A percentile compares a stretch with the other conserved stretches of the same genome.
phyloP scores from a whole-genome alignment of 1,140 invertebrate species.

The Drosophila eugracilis region DNA sequence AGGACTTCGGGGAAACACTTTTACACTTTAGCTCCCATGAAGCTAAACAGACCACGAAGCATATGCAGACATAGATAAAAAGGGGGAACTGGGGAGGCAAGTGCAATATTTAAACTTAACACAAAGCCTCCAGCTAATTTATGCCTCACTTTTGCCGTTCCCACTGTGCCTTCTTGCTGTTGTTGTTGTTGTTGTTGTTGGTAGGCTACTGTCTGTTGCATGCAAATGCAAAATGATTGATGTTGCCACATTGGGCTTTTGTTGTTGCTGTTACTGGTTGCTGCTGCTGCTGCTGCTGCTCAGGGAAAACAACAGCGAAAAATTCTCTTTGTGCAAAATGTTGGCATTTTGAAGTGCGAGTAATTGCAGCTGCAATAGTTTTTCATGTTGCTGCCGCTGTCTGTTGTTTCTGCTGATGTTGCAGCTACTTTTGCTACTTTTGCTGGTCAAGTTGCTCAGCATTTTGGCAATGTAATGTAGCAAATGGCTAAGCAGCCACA shows the following conservation, averaged over 20 bases:
- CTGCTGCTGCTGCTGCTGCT: slow-evolving; percentile 10
- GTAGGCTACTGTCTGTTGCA: slow-evolving; percentile 64
- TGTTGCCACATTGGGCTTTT: slow-evolving; percentile 64
- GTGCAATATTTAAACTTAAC: slow-evolving; percentile 66
- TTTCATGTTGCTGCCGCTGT: slow-evolving; percentile 66
- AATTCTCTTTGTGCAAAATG: slow-evolving; percentile 78
- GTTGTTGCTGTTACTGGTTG: slow-evolving; percentile 27
- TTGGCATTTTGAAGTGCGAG: slow-evolving; percentile 82
- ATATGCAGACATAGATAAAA: neutral
- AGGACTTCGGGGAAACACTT: slow-evolving; percentile 43
- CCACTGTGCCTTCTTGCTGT: slow-evolving; percentile 15
- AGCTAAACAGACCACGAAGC: slow-evolving; percentile 41
- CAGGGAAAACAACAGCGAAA: slow-evolving; percentile 58
- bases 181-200: slow-evolving; percentile 7
- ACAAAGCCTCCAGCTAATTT: slow-evolving; percentile 69
- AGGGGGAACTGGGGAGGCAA: slow-evolving; percentile 27
- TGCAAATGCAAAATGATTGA: slow-evolving; percentile 79
- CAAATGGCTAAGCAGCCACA: slow-evolving; percentile 12
- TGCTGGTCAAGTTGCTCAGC: slow-evolving; percentile 53
- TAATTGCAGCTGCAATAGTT: slow-evolving; percentile 82
- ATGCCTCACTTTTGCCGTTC: slow-evolving; percentile 61
- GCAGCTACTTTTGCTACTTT: slow-evolving; percentile 14
- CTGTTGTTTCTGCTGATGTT: slow-evolving; percentile 23
- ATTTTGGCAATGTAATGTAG: slow-evolving; percentile 52
- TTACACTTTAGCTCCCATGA: slow-evolving; percentile 33